phyloP scores from a whole-genome alignment of 2,888 invertebrate genomes.

The Acanthacorydalis orientalis region DNA sequence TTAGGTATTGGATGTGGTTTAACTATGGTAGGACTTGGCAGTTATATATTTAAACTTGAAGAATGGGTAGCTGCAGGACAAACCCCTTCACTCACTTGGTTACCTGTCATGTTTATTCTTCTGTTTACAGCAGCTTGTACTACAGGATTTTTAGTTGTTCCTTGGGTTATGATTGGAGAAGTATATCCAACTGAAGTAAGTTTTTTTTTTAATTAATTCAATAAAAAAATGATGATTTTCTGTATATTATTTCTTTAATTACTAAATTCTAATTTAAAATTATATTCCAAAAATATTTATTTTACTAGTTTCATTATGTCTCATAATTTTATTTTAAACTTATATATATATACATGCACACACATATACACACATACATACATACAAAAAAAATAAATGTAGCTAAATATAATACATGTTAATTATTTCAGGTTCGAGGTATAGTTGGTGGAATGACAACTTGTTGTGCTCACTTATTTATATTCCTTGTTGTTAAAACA shows the following conservation, averaged over 20 bases:
- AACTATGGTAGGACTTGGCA: slow-evolving; percentile 41
- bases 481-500: slow-evolving; percentile 51
- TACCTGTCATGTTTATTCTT: slow-evolving; percentile 42
- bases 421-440: slow-evolving; percentile 38
- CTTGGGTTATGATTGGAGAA: slow-evolving; percentile 62
- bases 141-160: slow-evolving; percentile 47
- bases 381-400: no score
- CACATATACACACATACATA: no score
- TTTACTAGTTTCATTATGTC: no score
- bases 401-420: no score
- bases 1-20: slow-evolving; percentile 41
- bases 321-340: not conserved
- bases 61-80: slow-evolving; percentile 30
- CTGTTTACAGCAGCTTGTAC: slow-evolving; percentile 44
- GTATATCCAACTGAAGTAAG: slow-evolving; percentile 46
- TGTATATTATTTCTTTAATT: no score
- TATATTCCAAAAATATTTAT: no score
- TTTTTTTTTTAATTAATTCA: not conserved
- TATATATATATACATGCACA: no score
- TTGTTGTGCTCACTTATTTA: slow-evolving; percentile 42
- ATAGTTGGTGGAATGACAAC: slow-evolving; percentile 49
- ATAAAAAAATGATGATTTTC: no score
- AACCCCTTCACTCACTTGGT: slow-evolving; percentile 33
- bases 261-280: no score
- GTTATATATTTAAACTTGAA: slow-evolving; percentile 39